Evolutionary conservation across 2,888 invertebrate species (phyloP), one percentile per base, ranked within the genome.

Genomic region (Ischnus inquisitorius): DNA sequence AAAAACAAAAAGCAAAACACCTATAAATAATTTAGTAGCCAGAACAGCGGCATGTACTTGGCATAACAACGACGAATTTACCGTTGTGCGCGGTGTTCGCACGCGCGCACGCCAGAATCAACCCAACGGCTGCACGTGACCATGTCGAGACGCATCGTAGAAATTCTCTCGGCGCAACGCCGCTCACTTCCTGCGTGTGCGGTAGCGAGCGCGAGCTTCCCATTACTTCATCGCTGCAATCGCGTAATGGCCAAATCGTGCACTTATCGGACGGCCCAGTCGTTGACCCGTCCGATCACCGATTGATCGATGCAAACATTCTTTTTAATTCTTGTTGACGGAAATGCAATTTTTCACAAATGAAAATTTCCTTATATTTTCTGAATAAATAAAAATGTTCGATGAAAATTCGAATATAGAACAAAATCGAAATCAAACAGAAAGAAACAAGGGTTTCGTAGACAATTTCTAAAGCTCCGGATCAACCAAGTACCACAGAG

Each of bases 161-260:
- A 46, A 81, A 84, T 84, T 84, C 81, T 84, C 74, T 78, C 57
- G 78, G 78, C 83, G 77, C 80, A 80, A 54, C 77, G 39, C 80
- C 83, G 77, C 8, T 80, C 80, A 84, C 83, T 84, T 84, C 83
- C 83, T 76, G 83, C 80, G 83, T 64, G 68, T 57, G 77, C 77
- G 60, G 48, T 51, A 16, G 28, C 28, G 34, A 39, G 64, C 64
- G 39, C 16, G 16, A 12, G 19, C 64, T 39, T n/a, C 57, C 71
- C 54, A 71, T 71, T 48, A n/a, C 75, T 75, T 16, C 39, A 48
- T 62, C 34, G 51, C 8, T 64, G 75, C 75, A 51, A 48, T 48
- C 64, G 16, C 60, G 22, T n/a, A 14, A 28, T 46, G 6, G 12
- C 34, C n/a, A 19, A 22, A 46, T 62, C 60, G 62, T 74, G 60